A percentile compares a stretch with the other conserved stretches of the same genome.
Evolutionary conservation across 2,113 vertebrate species (phyloP).

Genomic region (Myocastor coypus): DNA sequence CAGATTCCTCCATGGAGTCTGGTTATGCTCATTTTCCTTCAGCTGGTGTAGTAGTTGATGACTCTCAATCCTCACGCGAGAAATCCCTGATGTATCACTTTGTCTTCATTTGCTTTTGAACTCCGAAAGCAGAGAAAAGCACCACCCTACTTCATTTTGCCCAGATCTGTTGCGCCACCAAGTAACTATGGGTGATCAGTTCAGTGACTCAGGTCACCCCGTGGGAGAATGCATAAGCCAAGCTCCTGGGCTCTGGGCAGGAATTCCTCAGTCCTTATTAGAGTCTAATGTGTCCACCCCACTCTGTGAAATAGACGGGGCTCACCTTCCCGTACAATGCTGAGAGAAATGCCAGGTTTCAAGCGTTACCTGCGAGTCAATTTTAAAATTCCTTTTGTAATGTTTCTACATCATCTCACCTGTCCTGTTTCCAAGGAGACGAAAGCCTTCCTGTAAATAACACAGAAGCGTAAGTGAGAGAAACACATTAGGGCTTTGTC

Average conservation of each 20-base stretch:
- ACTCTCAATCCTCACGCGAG: background rate
- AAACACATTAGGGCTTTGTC: background rate
- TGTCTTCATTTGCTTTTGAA: background rate
- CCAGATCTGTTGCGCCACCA: background rate
- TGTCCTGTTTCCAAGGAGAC: background rate
- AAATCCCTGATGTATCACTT: background rate
- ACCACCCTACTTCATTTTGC: background rate
- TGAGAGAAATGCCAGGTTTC: background rate
- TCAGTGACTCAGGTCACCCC: background rate
- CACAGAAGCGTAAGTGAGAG: background rate
- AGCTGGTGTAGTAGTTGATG: background rate
- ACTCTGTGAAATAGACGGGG: background rate
- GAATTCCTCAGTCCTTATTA: background rate
- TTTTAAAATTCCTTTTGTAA: background rate
- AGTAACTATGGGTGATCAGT: background rate
- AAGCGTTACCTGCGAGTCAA: background rate
- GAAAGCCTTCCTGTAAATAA: background rate
- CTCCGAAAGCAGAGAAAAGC: background rate
- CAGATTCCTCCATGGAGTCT: background rate
- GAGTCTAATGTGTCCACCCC: background rate
- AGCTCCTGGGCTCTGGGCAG: background rate
- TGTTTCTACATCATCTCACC: background rate
- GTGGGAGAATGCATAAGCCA: background rate
- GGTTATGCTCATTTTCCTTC: background rate
- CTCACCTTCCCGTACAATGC: background rate